Percentiles rank a stretch among this genome's conserved stretches.
Evolutionary conservation across 1,140 invertebrate species (phyloP).

Genomic region (Drosophila pruinosa): DNA sequence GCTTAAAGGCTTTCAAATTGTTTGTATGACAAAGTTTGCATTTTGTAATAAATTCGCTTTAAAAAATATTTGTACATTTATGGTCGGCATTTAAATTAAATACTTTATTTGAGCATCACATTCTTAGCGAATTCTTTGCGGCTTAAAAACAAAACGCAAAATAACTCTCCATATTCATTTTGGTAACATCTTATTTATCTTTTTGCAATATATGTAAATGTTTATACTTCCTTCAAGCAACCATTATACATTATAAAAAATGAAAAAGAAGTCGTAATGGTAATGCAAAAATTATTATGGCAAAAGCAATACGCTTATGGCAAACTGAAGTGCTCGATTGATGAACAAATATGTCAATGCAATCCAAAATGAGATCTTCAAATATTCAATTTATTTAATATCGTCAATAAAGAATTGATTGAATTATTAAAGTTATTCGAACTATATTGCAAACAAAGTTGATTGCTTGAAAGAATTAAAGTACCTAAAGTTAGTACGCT

Average conservation of each 20-base stretch:
- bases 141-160: not conserved
- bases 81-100: slow-evolving; percentile 70
- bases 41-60: slow-evolving; percentile 72
- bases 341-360: not conserved
- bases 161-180: not conserved
- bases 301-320: not conserved
- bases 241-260: not conserved
- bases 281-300: not conserved
- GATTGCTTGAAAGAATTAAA: no score
- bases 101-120: slow-evolving; percentile 33
- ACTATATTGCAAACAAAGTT: no score
- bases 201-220: not conserved
- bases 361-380: no score
- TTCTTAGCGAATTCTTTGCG: slow-evolving; percentile 9
- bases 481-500: no score
- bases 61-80: slow-evolving; percentile 71
- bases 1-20: slow-evolving; percentile 59
- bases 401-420: no score
- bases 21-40: slow-evolving; percentile 74
- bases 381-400: no score
- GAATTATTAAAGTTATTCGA: no score
- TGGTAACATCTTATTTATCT: not conserved
- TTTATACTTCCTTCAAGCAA: not conserved
- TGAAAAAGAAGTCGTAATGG: not conserved
- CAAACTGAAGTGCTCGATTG: not conserved